These are phyloP conservation scores for Pyrrhosoma nymphula DNA, from an alignment of 2,888 invertebrate genomes.

Conservation along the genomic window DNA sequence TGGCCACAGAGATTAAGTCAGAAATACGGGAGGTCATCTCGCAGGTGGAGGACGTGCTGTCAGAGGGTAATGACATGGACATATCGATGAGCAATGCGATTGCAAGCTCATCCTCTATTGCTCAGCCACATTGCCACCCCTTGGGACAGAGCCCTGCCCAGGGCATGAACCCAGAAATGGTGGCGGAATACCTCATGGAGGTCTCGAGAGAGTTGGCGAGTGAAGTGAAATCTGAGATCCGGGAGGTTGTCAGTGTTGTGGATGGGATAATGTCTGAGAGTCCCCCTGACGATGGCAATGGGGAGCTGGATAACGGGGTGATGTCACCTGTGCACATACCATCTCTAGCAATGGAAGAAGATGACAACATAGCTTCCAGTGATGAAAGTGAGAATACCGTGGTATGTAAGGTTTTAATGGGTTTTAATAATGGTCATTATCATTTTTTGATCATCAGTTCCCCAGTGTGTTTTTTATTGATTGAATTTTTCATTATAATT, in stretches of 20 bases:
- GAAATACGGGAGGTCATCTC: slow-evolving; percentile 90
- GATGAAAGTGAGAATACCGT: slow-evolving; percentile 61
- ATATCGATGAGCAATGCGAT: slow-evolving; percentile 75
- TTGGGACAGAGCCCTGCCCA: slow-evolving; percentile 15
- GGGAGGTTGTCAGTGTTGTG: slow-evolving; percentile 87
- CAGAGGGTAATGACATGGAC: slow-evolving; percentile 84
- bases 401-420: background rate
- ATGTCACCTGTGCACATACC: slow-evolving; percentile 72
- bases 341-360: slow-evolving; percentile 62
- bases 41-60: slow-evolving; percentile 88
- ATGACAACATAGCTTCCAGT: slow-evolving; percentile 46
- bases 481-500: no score
- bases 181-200: slow-evolving; percentile 88
- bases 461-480: no score
- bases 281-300: slow-evolving; percentile 78
- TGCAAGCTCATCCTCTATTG: background rate
- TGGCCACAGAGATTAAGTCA: slow-evolving; percentile 90
- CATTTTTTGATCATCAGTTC: no score
- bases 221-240: slow-evolving; percentile 86
- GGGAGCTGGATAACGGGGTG: slow-evolving; percentile 76
- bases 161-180: slow-evolving; percentile 81
- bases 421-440: no score
- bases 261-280: slow-evolving; percentile 83
- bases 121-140: background rate
- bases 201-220: slow-evolving; percentile 89